Evolutionary conservation across 2,888 invertebrate species (phyloP), one percentile per base, ranked within the genome.

Genomic region (Dione vanillae): DNA sequence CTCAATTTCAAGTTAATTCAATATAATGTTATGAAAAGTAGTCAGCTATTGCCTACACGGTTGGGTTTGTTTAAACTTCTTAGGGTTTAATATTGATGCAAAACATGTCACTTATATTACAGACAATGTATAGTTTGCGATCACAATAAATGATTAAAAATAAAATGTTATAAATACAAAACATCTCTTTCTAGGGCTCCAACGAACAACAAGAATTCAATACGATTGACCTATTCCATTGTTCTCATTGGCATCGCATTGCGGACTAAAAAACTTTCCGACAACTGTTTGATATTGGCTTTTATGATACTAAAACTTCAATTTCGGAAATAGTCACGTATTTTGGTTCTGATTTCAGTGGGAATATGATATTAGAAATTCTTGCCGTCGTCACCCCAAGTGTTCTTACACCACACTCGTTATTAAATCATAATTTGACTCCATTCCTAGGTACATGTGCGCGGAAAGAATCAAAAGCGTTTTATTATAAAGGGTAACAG

Each of bases 271-370:
- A 71, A 56, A 69, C 68, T 69, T 61, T 45, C 45, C 45, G 16
- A 65, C 56, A 27, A 51, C 49, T 51, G 61, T 71, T 65, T 65
- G 70, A 66, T 71, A 73, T 71, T 73, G 67, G 62, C 61, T 52
- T 72, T 45, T 69, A 67, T 69, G 69, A 67, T 67, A 56, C 65
- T 71, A 67, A 69, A 67, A 65, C 65, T 67, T 64, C 66, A 54
- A 67, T 74, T 69, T 47, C 43, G 58, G 72, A 65, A 72, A 74
- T 70, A 74, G 71, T 74, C 71, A 71, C 72, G 71, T 69, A 65
- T 69, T 71, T 69, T 67, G 19, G 45, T 58, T 58, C 56, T 67
- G 66, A 62, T 64, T 67, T 59, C 56, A 35, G 65, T 68, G 41
- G 43, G 71, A 73, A 69, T 73, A 73, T 73, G 66, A 67, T 71